phyloP scores from a whole-genome alignment of 2,113 vertebrate genomes.

The Reinhardtius hippoglossoides region DNA sequence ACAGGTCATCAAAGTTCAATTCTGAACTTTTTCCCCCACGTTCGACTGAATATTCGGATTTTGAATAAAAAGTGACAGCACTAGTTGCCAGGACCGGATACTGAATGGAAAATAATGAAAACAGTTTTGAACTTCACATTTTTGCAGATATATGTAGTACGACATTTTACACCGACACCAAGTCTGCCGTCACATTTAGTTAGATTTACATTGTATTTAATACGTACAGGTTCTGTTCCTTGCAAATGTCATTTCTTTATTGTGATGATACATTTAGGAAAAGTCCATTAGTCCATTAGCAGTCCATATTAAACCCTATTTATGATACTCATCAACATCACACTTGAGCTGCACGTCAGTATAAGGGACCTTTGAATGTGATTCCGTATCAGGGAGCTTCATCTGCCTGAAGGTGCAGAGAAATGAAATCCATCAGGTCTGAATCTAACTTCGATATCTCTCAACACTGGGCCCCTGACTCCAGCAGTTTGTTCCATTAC shows the following conservation, averaged over 20 bases:
- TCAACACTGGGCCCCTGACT: slow-evolving; percentile 51
- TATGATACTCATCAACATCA: slow-evolving; percentile 11
- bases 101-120: not conserved
- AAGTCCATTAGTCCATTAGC: not conserved
- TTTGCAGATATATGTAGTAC: not conserved
- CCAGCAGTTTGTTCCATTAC: slow-evolving; percentile 77
- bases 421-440: slow-evolving; percentile 69
- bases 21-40: too few relatives aligned
- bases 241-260: not conserved
- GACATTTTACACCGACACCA: not conserved
- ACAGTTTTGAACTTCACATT: not conserved
- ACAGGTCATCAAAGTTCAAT: too few relatives aligned
- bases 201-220: too few relatives aligned
- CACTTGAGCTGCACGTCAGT: slow-evolving; percentile 4
- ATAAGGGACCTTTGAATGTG: slow-evolving; percentile 24
- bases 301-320: not conserved
- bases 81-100: not conserved
- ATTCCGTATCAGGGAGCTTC: slow-evolving; percentile 43
- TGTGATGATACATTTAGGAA: not conserved
- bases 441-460: slow-evolving; percentile 63
- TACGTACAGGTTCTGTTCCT: not conserved
- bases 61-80: too few relatives aligned
- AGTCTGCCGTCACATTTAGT: too few relatives aligned
- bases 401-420: slow-evolving; percentile 44
- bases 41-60: too few relatives aligned